A percentile compares a stretch with the other conserved stretches of the same genome.
These are phyloP conservation scores for Chionis minor DNA, from an alignment of 2,113 vertebrate genomes.

Conservation along the genomic window DNA sequence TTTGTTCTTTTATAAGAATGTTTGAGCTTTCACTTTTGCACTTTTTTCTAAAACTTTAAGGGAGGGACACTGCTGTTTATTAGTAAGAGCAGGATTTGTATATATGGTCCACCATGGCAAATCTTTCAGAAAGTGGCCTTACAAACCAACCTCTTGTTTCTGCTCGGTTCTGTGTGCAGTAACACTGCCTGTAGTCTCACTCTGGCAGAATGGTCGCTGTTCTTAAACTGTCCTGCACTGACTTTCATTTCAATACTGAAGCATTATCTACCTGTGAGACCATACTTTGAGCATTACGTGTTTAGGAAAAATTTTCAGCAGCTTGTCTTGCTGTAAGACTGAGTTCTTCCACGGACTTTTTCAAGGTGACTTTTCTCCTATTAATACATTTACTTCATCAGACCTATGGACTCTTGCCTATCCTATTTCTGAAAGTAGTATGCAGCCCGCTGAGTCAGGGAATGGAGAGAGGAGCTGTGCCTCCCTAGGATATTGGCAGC, in stretches of 20 bases:
- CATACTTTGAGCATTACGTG: background rate
- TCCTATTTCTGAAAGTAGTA: background rate
- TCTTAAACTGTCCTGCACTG: background rate
- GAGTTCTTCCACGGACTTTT: background rate
- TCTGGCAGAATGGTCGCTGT: background rate
- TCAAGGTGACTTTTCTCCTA: constrained; percentile 31
- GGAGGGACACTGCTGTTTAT: background rate
- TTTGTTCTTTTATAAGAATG: background rate
- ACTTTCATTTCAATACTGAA: background rate
- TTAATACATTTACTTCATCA: background rate
- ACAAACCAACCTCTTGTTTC: background rate
- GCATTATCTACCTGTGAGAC: background rate
- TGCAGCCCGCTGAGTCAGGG: background rate
- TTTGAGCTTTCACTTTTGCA: background rate
- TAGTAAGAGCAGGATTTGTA: background rate
- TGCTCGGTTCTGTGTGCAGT: background rate
- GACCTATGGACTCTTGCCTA: background rate
- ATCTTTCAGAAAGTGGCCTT: background rate
- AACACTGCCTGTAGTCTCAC: background rate
- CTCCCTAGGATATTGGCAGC: background rate
- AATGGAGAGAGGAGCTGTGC: background rate
- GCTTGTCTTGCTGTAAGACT: background rate
- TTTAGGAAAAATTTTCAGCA: background rate
- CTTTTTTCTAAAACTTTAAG: background rate
- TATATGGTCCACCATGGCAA: background rate